Percentiles rank a stretch among this genome's conserved stretches.
These are phyloP conservation scores for Protophormia terraenovae DNA, from an alignment of 2,888 invertebrate genomes.

Conservation along the genomic window DNA sequence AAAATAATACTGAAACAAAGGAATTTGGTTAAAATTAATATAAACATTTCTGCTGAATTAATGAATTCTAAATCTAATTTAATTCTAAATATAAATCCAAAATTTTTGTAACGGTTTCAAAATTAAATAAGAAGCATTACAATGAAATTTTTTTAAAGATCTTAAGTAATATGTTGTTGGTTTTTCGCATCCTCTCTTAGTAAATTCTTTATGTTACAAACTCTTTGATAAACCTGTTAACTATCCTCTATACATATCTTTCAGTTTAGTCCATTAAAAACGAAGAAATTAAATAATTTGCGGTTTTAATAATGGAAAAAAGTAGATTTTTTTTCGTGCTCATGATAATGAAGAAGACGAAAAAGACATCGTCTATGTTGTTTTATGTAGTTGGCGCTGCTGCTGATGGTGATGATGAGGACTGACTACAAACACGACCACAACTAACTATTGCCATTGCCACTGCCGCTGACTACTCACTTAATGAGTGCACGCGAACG, in stretches of 20 bases:
- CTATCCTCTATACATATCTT: not conserved
- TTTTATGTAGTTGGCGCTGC: not conserved
- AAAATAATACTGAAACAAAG: too few relatives aligned
- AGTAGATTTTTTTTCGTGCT: slow-evolving; percentile 39
- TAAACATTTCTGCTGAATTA: too few relatives aligned
- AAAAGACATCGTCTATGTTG: not conserved
- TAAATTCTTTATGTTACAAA: not conserved
- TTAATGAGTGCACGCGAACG: slow-evolving; percentile 60
- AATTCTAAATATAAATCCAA: too few relatives aligned
- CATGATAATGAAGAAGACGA: slow-evolving; percentile 9
- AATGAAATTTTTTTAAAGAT: too few relatives aligned
- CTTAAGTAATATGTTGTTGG: too few relatives aligned
- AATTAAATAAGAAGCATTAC: too few relatives aligned
- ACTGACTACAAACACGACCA: not conserved
- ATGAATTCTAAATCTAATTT: too few relatives aligned
- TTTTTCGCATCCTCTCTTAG: too few relatives aligned
- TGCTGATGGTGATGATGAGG: not conserved
- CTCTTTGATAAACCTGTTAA: not conserved
- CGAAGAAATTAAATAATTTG: slow-evolving; percentile 62
- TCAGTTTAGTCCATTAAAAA: slow-evolving; percentile 27
- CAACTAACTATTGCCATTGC: slow-evolving; percentile 34
- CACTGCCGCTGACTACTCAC: slow-evolving; percentile 27
- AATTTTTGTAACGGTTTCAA: too few relatives aligned
- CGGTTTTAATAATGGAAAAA: slow-evolving; percentile 60
- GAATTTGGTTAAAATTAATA: too few relatives aligned